These are phyloP conservation scores for Dasypolia templi DNA, from an alignment of 2,888 invertebrate species.

Conservation along the genomic window DNA sequence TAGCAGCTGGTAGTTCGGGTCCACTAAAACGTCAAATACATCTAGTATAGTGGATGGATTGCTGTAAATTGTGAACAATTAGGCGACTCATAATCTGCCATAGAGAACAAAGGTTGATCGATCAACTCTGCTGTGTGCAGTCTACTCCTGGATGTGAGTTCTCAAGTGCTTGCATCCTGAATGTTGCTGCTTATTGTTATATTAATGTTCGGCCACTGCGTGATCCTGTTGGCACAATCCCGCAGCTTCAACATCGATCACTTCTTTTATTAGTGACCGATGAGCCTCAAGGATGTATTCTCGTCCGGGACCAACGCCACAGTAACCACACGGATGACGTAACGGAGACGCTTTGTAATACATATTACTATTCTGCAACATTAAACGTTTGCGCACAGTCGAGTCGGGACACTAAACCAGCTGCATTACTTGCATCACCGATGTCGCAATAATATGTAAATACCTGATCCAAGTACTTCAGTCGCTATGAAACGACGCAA, in stretches of 20 bases:
- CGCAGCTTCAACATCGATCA: too few relatives aligned
- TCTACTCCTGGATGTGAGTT: neutral
- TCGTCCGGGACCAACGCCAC: conserved; percentile 12
- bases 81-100: neutral
- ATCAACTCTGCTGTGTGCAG: neutral
- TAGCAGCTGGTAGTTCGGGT: neutral
- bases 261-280: too few relatives aligned
- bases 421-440: neutral
- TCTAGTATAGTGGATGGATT: neutral
- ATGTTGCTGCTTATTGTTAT: neutral
- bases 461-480: neutral
- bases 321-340: conserved; percentile 5
- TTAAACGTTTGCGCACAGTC: neutral
- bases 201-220: neutral
- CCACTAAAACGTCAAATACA: neutral
- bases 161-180: neutral
- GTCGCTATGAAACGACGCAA: conserved; percentile 13
- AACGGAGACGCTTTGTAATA: neutral
- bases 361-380: neutral
- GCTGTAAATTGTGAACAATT: neutral
- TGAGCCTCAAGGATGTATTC: neutral
- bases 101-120: neutral
- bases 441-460: neutral
- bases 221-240: neutral
- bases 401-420: neutral